phyloP scores from a whole-genome alignment of 2,888 invertebrate genomes.

The Hylaea fasciaria region DNA sequence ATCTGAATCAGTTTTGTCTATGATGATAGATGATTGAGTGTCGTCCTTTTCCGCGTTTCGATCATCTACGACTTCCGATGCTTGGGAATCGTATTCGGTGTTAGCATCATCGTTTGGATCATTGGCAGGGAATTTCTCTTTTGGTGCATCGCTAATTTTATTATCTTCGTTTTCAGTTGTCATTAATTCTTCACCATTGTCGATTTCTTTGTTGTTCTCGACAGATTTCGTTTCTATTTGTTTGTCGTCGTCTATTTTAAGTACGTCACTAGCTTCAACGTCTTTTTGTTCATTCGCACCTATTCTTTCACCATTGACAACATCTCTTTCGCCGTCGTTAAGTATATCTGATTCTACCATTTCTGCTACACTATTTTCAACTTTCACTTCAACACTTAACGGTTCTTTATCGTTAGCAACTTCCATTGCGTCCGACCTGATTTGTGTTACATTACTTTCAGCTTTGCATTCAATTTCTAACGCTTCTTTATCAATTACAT shows the following conservation, averaged over 20 bases:
- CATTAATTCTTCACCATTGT: too few species aligned
- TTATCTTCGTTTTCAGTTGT: too few species aligned
- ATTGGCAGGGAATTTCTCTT: not conserved
- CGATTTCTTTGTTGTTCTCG: too few species aligned
- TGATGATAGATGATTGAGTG: not conserved
- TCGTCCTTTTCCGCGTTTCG: constrained; percentile 1
- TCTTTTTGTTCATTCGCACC: not conserved
- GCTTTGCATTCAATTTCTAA: not conserved
- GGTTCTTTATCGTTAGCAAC: constrained; percentile 6
- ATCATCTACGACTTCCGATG: constrained; percentile 2
- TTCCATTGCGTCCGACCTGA: constrained; percentile 11
- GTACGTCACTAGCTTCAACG: constrained; percentile 7
- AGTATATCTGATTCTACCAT: too few species aligned
- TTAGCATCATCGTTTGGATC: not conserved
- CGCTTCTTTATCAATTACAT: constrained; percentile 11
- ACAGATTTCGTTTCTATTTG: not conserved
- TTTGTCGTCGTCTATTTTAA: not conserved
- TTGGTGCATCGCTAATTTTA: too few species aligned
- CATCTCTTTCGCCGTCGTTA: not conserved
- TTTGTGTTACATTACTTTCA: not conserved
- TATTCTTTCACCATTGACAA: not conserved
- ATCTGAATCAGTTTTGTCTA: constrained; percentile 7
- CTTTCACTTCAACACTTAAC: too few species aligned
- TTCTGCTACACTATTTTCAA: too few species aligned
- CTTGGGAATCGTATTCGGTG: constrained; percentile 2